Percentiles rank a stretch among this genome's conserved stretches.
Evolutionary conservation across 2,888 invertebrate species (phyloP).

Genomic region (Cosmia trapezina): DNA sequence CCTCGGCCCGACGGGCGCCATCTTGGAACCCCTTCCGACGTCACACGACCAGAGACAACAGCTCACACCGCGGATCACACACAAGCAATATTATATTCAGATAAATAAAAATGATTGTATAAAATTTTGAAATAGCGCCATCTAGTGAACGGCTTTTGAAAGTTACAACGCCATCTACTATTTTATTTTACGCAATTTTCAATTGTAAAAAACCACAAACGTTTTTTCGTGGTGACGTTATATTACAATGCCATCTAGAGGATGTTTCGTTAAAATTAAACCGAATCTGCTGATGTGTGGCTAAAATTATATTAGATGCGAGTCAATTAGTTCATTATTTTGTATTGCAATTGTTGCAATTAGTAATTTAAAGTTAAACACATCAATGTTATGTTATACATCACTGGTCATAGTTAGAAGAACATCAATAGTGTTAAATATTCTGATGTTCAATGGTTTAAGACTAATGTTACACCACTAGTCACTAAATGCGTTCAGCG

Average conservation of each 20-base stretch:
- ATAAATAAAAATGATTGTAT: slow-evolving; percentile 71
- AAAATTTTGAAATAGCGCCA: slow-evolving; percentile 42
- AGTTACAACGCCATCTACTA: slow-evolving; percentile 21
- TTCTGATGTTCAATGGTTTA: not conserved
- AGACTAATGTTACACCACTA: not conserved
- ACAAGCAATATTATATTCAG: slow-evolving; percentile 91
- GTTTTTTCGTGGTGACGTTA: not conserved
- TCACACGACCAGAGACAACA: slow-evolving; percentile 89
- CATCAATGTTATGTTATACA: slow-evolving; percentile 4
- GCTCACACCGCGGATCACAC: slow-evolving; percentile 85
- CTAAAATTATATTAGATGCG: not conserved
- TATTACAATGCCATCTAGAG: slow-evolving; percentile 13
- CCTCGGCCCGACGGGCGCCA: slow-evolving; percentile 87
- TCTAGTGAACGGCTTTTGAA: not conserved
- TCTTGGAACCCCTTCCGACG: slow-evolving; percentile 94
- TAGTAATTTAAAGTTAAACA: not conserved
- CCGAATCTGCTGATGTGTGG: not conserved
- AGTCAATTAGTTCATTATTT: slow-evolving; percentile 16
- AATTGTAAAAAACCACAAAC: too few relatives aligned
- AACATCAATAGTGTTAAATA: not conserved
- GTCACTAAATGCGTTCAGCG: not conserved
- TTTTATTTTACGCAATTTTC: not conserved
- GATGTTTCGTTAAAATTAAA: slow-evolving; percentile 1
- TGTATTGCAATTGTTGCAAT: not conserved
- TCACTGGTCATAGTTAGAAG: slow-evolving; percentile 27